Evolutionary conservation across 1,140 invertebrate species (phyloP), one percentile per base, ranked within the genome.

Genomic region (Tachypleus tridentatus): DNA sequence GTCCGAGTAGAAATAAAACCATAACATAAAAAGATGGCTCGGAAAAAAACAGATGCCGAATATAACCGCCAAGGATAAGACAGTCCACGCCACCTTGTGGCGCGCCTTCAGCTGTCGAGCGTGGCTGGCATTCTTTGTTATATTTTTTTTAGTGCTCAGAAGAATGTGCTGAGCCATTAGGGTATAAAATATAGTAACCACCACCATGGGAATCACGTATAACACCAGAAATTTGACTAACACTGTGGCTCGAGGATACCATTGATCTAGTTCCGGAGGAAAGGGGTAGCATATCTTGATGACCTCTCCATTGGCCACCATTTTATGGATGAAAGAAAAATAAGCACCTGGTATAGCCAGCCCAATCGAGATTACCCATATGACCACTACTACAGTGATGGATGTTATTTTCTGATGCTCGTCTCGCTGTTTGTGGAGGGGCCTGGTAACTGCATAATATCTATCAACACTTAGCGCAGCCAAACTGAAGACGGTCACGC

Each of bases 401-500:
- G 64, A 67, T 11, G 58, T 51, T 81, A 79, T 3, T 83, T 74
- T 0, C 86, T 87, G n/a, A 84, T 84, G n/a, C 71, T 59, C 9
- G 67, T 58, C 47, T 61, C 70, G 7, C 72, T 61, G 82, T 70
- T 87, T 86, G 66, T 86, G 81, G 71, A 92, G 80, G 0, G 89
- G 89, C 75, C 88, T 82, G 0, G 91, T 88, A 69, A 92, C 92
- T 6, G 88, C 89, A 71, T 88, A 86, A 73, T 87, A 92, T 52
- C 92, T 82, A 75, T 97, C 92, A 5, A 86, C 89, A 51, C 91
- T 92, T 1, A 97, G 79, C 0, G 91, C 91, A 1, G 90, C 93
- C 60, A 96, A 77, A 0, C 91, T 95, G 75, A 95, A 94, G 5
- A 95, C 89, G 0, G 91, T 94, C 0, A 96, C 91, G 0, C 91